A percentile compares a stretch with the other conserved stretches of the same genome.
Conservation (phyloP, 2,797 vertebrate species). For the Propithecus perrieri region DNA sequence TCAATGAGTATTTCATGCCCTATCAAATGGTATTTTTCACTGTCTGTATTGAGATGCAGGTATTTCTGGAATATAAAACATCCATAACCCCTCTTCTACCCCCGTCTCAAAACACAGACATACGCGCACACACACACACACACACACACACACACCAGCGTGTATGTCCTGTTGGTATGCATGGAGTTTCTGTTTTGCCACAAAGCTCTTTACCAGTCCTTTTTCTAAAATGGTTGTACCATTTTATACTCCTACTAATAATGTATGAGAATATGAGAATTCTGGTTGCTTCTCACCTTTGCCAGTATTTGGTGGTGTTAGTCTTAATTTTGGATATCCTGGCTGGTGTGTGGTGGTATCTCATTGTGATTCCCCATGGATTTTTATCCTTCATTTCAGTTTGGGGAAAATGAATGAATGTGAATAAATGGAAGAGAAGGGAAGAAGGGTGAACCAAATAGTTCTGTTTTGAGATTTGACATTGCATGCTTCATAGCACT, state of each 20-base stretch:
- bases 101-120: background rate
- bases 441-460: background rate
- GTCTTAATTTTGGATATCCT: background rate
- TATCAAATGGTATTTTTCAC: background rate
- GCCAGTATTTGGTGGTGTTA: background rate
- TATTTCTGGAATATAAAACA: background rate
- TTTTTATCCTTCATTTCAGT: background rate
- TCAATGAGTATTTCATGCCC: background rate
- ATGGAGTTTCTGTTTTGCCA: background rate
- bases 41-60: background rate
- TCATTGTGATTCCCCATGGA: background rate
- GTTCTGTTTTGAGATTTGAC: background rate
- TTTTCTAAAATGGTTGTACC: background rate
- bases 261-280: background rate
- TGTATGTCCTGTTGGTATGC: background rate
- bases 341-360: background rate
- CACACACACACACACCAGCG: background rate
- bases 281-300: background rate
- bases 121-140: background rate
- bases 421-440: background rate
- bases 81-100: background rate
- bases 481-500: background rate
- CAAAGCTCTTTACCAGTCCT: background rate
- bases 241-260: background rate
- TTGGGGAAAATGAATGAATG: background rate